Evolutionary conservation across 2,888 invertebrate genomes (phyloP).

Genomic region (Idaea straminata): DNA sequence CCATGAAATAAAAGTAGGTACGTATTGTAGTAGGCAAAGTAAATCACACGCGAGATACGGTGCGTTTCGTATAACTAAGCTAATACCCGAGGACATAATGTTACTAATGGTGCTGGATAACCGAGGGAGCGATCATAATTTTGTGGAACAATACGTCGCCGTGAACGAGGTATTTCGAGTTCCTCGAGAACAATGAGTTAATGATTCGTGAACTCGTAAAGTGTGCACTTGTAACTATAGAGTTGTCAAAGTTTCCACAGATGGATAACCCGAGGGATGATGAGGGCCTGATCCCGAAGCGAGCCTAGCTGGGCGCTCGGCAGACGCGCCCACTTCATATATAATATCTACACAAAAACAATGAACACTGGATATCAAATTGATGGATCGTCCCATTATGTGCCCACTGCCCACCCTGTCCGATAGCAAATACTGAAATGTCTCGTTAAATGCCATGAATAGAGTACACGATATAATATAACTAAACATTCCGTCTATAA

Average conservation of each 20-base stretch:
- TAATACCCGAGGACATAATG: conserved; percentile 62
- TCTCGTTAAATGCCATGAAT: neutral
- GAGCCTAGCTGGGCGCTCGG: conserved; percentile 15
- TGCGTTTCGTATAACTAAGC: conserved; percentile 42
- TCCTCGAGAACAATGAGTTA: conserved; percentile 67
- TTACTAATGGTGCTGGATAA: conserved; percentile 66
- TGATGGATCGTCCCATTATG: conserved; percentile 18
- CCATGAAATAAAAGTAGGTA: conserved; percentile 13
- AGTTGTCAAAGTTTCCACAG: conserved; percentile 57
- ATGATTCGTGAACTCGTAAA: conserved; percentile 68
- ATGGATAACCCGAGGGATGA: conserved; percentile 49
- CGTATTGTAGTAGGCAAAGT: conserved; percentile 26
- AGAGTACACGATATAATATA: neutral
- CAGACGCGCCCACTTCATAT: conserved; percentile 17
- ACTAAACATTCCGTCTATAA: neutral
- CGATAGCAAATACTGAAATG: neutral
- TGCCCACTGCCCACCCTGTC: neutral
- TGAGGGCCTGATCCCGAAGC: conserved; percentile 41
- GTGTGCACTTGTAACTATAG: conserved; percentile 50
- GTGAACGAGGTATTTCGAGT: conserved; percentile 61
- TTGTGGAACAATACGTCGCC: conserved; percentile 60
- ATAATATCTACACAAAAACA: conserved; percentile 24
- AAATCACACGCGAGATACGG: conserved; percentile 39
- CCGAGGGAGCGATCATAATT: conserved; percentile 69
- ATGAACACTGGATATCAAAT: conserved; percentile 19